phyloP scores from a whole-genome alignment of 2,888 invertebrate genomes.

The Kryphioiulus occultus region DNA sequence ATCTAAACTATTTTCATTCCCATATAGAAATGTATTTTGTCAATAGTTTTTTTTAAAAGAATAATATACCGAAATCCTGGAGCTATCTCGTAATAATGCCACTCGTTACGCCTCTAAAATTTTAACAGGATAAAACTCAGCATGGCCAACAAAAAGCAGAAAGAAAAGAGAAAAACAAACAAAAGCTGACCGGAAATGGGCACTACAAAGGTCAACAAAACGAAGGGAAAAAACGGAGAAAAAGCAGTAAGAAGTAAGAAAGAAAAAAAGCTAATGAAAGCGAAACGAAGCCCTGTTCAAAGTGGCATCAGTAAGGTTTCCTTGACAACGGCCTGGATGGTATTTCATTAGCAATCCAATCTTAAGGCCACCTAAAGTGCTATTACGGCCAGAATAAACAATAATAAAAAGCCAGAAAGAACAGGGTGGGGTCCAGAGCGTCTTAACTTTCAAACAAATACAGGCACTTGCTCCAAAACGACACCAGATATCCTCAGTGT shows the following conservation, averaged over 20 bases:
- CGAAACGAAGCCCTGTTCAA: not conserved
- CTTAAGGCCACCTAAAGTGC: constrained; percentile 39
- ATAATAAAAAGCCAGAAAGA: constrained; percentile 2
- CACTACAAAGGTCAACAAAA: constrained; percentile 36
- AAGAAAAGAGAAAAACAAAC: not conserved
- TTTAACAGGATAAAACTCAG: constrained; percentile 20
- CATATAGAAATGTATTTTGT: no score
- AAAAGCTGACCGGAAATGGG: constrained; percentile 36
- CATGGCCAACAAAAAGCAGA: not conserved
- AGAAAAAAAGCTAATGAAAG: constrained; percentile 4
- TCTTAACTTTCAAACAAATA: constrained; percentile 33
- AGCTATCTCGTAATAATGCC: no score
- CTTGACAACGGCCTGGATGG: constrained; percentile 20
- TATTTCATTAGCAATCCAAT: constrained; percentile 39
- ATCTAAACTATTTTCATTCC: no score
- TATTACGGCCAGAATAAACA: constrained; percentile 38
- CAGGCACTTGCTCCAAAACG: not conserved
- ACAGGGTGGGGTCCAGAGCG: not conserved
- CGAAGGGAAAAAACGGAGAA: not conserved
- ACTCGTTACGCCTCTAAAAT: not conserved
- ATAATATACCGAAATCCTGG: no score
- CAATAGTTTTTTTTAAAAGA: no score
- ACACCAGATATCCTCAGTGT: not conserved
- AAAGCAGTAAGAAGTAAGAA: not conserved
- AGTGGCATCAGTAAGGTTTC: constrained; percentile 36